A percentile compares a stretch with the other conserved stretches of the same genome.
Evolutionary conservation across 2,113 vertebrate genomes (phyloP).

Genomic region (Otus sunia): DNA sequence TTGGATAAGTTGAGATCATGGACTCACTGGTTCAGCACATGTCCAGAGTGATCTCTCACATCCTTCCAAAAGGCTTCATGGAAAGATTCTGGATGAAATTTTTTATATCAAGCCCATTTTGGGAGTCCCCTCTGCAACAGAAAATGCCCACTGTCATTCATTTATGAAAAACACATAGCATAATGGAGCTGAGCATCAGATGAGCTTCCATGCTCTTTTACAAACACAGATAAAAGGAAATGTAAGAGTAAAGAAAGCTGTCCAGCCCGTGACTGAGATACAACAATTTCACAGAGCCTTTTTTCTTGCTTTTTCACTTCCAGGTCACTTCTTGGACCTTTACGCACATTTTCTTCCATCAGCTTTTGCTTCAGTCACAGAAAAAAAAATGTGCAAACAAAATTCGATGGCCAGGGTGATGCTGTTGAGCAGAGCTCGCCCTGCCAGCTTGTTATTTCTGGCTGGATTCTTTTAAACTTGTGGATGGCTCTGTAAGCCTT

Average conservation of each 20-base stretch:
- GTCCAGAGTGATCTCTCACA: background rate
- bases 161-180: background rate
- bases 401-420: background rate
- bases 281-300: background rate
- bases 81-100: background rate
- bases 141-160: background rate
- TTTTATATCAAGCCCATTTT: background rate
- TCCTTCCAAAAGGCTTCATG: background rate
- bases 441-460: conserved; percentile 38
- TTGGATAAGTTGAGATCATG: background rate
- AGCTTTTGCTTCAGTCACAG: background rate
- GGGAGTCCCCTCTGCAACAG: background rate
- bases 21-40: background rate
- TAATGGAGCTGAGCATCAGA: background rate
- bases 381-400: background rate
- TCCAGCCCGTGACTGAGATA: background rate
- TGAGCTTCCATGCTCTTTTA: background rate
- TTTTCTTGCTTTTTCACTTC: conserved; percentile 1
- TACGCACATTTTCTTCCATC: background rate
- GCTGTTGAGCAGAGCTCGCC: background rate
- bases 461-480: conserved; percentile 39
- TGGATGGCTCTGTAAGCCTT: conserved; percentile 16
- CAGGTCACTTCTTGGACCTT: conserved; percentile 23
- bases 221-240: conserved; percentile 1
- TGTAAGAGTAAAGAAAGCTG: background rate